Conservation (phyloP, 2,797 vertebrate genomes). For the Lateolabrax maculatus region DNA sequence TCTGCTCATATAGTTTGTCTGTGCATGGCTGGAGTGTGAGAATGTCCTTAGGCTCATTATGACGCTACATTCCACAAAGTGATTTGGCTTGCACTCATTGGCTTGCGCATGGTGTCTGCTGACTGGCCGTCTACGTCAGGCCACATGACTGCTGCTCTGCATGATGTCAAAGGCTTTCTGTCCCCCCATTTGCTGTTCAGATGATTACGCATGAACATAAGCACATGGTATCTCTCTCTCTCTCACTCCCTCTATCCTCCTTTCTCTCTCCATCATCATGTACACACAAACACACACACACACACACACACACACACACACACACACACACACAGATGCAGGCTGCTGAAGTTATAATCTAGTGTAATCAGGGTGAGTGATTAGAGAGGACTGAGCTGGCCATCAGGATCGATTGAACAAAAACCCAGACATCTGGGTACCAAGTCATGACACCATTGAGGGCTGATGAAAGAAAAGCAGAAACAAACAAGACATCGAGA, state of each 20-base stretch:
- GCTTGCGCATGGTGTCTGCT: conserved; percentile 64
- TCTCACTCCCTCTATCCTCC: conserved; percentile 49
- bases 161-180: conserved; percentile 76
- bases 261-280: conserved; percentile 45
- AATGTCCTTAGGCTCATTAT: conserved; percentile 37
- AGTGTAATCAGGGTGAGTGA: conserved; percentile 77
- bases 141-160: conserved; percentile 76
- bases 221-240: conserved; percentile 62
- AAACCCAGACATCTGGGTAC: conserved; percentile 62
- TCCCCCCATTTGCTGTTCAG: conserved; percentile 65
- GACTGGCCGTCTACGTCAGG: conserved; percentile 59
- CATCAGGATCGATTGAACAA: conserved; percentile 71
- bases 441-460: conserved; percentile 14
- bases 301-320: conserved; percentile 23
- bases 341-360: conserved; percentile 77
- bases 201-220: conserved; percentile 71
- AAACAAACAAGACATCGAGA: conserved; percentile 7
- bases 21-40: conserved; percentile 61
- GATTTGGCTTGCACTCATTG: conserved; percentile 48
- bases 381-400: conserved; percentile 73
- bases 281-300: conserved; percentile 20
- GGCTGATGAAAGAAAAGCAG: conserved; percentile 33
- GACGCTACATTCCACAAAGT: conserved; percentile 30
- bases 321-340: conserved; percentile 44
- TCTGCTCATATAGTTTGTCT: conserved; percentile 31